Conservation (phyloP, 2,113 vertebrate species). For the Syngnathus scovelli region DNA sequence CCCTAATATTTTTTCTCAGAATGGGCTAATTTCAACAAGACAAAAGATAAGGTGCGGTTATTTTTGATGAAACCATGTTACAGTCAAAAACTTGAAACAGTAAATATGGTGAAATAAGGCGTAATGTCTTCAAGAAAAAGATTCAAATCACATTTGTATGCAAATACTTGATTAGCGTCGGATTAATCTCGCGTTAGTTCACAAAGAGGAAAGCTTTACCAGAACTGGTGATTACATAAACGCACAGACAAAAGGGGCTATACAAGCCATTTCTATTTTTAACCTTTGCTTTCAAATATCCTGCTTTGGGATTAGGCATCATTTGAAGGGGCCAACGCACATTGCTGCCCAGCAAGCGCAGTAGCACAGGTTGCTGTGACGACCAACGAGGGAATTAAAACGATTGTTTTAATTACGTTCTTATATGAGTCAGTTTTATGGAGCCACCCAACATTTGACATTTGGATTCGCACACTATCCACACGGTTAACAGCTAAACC, state of each 20-base stretch:
- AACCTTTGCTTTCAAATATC: constrained; percentile 49
- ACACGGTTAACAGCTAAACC: not conserved
- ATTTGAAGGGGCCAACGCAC: constrained; percentile 25
- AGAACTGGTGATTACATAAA: constrained; percentile 37
- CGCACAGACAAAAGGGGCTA: constrained; percentile 47
- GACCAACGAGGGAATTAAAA: not conserved
- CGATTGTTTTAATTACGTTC: not conserved
- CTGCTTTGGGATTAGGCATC: constrained; percentile 55
- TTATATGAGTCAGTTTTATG: not conserved
- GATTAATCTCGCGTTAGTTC: not conserved
- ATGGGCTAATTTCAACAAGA: too few species aligned
- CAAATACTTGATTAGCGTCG: not conserved
- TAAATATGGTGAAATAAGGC: not conserved
- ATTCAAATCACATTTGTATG: not conserved
- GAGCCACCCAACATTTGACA: not conserved
- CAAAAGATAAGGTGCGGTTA: too few species aligned
- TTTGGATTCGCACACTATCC: not conserved
- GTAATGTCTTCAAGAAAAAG: not conserved
- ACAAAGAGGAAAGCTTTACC: constrained; percentile 23
- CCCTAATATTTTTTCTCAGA: too few species aligned
- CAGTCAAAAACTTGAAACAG: not conserved
- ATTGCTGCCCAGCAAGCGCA: constrained; percentile 21
- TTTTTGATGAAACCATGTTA: not conserved
- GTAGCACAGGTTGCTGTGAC: constrained; percentile 33
- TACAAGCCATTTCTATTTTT: constrained; percentile 63